These are phyloP conservation scores for Phaenicophaeus curvirostris DNA, from an alignment of 2,797 vertebrate genomes.

Conservation along the genomic window DNA sequence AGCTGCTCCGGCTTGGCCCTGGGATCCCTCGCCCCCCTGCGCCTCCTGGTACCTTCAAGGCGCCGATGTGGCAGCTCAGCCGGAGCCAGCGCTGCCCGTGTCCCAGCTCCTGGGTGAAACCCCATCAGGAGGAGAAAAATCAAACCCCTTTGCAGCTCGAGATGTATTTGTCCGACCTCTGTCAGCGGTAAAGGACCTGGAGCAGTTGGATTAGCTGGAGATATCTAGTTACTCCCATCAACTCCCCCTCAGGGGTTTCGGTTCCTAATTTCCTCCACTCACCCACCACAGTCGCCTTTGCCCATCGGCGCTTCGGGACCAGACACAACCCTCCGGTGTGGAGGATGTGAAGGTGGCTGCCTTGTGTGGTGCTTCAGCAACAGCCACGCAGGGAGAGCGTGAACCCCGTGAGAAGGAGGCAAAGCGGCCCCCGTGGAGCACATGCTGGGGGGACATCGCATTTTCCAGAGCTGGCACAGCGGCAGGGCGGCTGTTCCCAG, in stretches of 20 bases:
- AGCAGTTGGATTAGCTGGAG: background rate
- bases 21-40: background rate
- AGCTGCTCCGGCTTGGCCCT: background rate
- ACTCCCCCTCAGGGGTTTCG: background rate
- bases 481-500: background rate
- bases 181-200: background rate
- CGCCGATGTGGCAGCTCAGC: background rate
- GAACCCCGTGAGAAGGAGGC: fast-evolving
- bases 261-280: background rate
- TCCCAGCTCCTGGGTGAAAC: background rate
- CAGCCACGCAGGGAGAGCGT: background rate
- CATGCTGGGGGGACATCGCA: fast-evolving
- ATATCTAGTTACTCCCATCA: background rate
- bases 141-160: background rate
- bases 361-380: background rate
- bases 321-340: fast-evolving
- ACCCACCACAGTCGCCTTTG: background rate
- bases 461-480: background rate
- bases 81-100: background rate
- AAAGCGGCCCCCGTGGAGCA: background rate
- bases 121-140: background rate
- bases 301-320: fast-evolving
- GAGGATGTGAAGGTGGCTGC: fast-evolving
- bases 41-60: no score
- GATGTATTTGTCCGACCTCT: background rate